Base-by-base conservation (phyloP, 1,140 invertebrate genomes). In the Luehdorfia chinensis region DNA sequence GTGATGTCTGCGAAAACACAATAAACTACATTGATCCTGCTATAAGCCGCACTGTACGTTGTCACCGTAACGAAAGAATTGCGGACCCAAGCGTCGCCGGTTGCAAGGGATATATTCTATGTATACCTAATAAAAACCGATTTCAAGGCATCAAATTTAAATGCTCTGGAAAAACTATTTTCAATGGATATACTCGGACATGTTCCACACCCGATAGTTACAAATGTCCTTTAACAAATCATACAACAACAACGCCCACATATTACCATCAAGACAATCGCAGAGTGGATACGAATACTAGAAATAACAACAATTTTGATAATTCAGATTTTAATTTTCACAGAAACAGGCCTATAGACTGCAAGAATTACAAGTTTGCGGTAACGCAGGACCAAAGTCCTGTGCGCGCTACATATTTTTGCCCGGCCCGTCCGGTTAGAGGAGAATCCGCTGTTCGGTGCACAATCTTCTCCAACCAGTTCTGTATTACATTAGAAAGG, bases 81-180 rank as follows among this genome's bases (percentile, higher is more conserved):
- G 76, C 75, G 0, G 80, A 86, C 41, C 68, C 80, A 0, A 78
- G 36, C 23, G 75, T 86, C 1, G 66, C 77, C 1, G 68, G 61
- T 2, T 86, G 83, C 49, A 86, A 84, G 60, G 83, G 80, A 7
- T 86, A 86, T 45, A 83, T 86, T 7, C 45, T 87, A 2, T 87
- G 83, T 45, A 80, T 87, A 43, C 69, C 78, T 0, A 84, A 80
- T 47, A 80, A 75, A 47, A 75, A 75, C 31, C 66, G 71, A 6
- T 78, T 81, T 50, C 78, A 84, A 69, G 78, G 73, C 8, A 76
- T 86, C 6, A 84, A 84, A 33, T 86, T 86, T 44, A 77, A 83
- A 43, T 86, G 83, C 28, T 59, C 70, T 0, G 83, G 83, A 5
- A 71, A 74, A n/a, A 86, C 83, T 0, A 57, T 86, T 8, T 86